Percentiles rank a stretch among this genome's conserved stretches.
These are phyloP conservation scores for Caenorhabditis panamensis DNA, from an alignment of 2,888 invertebrate species.

Conservation along the genomic window DNA sequence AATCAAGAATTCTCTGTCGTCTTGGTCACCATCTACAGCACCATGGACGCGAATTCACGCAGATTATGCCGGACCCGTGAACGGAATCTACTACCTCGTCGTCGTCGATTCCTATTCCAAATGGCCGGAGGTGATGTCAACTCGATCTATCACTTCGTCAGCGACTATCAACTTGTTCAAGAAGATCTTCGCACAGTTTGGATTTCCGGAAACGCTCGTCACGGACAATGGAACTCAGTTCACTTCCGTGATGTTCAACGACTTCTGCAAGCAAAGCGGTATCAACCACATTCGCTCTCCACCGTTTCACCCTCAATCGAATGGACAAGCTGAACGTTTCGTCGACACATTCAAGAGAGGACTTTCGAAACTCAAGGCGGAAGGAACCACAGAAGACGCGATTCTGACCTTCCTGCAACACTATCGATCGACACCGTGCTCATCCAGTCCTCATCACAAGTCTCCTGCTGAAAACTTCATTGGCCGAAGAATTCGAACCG, in stretches of 20 bases:
- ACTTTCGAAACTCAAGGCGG: slow-evolving; percentile 21
- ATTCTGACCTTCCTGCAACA: slow-evolving; percentile 38
- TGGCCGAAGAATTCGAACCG: slow-evolving; percentile 43
- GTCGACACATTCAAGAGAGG: slow-evolving; percentile 71
- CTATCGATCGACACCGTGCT: slow-evolving; percentile 49
- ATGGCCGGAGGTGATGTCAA: slow-evolving; percentile 81
- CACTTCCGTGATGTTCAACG: no score
- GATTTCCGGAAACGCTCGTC: slow-evolving; percentile 76
- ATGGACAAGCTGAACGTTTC: slow-evolving; percentile 77
- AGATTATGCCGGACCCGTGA: slow-evolving; percentile 82
- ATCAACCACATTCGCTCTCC: neutral
- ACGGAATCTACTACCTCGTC: slow-evolving; percentile 79
- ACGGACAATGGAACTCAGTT: slow-evolving; percentile 80
- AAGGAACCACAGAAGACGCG: slow-evolving; percentile 15
- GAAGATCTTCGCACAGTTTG: slow-evolving; percentile 68
- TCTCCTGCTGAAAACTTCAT: slow-evolving; percentile 61
- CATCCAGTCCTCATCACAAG: neutral
- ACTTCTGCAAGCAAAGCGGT: slow-evolving; percentile 57
- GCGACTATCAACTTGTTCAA: slow-evolving; percentile 65
- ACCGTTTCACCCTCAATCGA: slow-evolving; percentile 74
- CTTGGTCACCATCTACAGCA: slow-evolving; percentile 76
- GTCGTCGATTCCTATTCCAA: slow-evolving; percentile 82
- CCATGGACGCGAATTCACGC: slow-evolving; percentile 82
- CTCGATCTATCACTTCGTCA: slow-evolving; percentile 50
- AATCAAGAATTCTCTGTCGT: slow-evolving; percentile 66